phyloP scores from a whole-genome alignment of 1,140 invertebrate species.

The Bemisia tabaci region DNA sequence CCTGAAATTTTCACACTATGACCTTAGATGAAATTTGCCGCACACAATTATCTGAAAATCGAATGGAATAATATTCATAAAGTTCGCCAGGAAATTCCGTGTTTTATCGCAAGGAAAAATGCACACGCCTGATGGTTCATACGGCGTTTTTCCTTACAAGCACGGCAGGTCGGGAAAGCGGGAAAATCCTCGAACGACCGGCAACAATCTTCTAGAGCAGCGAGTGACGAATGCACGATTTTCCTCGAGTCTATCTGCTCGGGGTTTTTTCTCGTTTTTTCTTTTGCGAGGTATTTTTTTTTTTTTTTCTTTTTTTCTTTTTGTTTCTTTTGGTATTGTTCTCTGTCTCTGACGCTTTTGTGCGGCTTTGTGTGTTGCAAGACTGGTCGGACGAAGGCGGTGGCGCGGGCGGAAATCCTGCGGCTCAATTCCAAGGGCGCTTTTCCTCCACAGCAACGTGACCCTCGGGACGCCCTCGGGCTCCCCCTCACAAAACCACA shows the following conservation, averaged over 20 bases:
- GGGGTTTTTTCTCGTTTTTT: background rate
- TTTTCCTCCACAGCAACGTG: constrained; percentile 98
- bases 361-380: too few species aligned
- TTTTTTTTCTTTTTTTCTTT: background rate
- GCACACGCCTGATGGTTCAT: background rate
- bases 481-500: constrained; percentile 89
- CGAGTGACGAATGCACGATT: background rate
- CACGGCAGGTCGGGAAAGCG: background rate
- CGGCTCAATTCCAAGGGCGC: constrained; percentile 95
- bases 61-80: too few species aligned
- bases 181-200: background rate
- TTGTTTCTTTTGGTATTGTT: background rate
- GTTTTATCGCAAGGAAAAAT: background rate
- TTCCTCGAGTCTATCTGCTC: too few species aligned
- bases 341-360: too few species aligned
- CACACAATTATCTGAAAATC: too few species aligned
- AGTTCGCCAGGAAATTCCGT: too few species aligned
- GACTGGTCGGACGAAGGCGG: constrained; percentile 93
- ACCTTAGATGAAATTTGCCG: too few species aligned
- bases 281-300: background rate
- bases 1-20: too few species aligned
- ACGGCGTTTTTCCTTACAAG: too few species aligned
- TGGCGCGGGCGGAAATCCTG: constrained; percentile 91
- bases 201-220: background rate
- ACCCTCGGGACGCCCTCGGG: constrained; percentile 91